Evolutionary conservation across 35 echinoderm and acorn worm species (phyloP).

Genomic region (Ophioderma brevispina): DNA sequence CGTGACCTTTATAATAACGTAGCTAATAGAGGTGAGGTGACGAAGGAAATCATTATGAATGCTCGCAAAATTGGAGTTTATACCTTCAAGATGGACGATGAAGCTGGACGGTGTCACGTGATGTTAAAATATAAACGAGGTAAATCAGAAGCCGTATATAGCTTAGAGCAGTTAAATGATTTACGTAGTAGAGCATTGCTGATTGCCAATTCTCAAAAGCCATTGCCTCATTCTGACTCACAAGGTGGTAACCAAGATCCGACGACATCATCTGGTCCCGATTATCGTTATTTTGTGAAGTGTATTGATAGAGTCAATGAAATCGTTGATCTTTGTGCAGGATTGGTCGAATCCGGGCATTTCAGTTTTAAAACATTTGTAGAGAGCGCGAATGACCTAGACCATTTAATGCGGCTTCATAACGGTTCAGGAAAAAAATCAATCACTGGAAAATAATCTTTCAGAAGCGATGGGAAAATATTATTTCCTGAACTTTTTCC

Average conservation of each 20-base stretch:
- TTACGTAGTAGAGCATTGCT: conserved; percentile 41
- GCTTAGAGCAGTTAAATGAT: conserved; percentile 31
- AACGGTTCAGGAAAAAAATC: neutral
- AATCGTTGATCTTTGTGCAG: conserved; percentile 15
- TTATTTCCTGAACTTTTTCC: conserved; percentile 40
- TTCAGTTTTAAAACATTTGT: conserved; percentile 13
- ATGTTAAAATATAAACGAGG: conserved; percentile 11
- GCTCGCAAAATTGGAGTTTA: conserved; percentile 9
- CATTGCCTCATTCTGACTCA: neutral
- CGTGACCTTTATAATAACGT: conserved; percentile 42
- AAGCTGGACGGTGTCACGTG: neutral
- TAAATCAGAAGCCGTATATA: neutral
- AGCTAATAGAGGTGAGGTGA: conserved; percentile 40
- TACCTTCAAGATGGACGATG: conserved; percentile 10
- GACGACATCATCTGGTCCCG: neutral
- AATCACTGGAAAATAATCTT: neutral
- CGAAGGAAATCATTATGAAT: conserved; percentile 37
- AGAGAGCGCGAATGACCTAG: neutral
- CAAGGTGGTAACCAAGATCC: neutral
- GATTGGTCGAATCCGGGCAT: conserved; percentile 23
- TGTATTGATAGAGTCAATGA: conserved; percentile 35
- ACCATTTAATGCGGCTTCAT: neutral
- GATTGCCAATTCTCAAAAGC: neutral
- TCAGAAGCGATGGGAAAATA: neutral
- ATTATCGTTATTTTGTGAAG: conserved; percentile 13